Percentiles rank a stretch among this genome's conserved stretches.
These are phyloP conservation scores for Ceryle rudis DNA, from an alignment of 2,797 vertebrate genomes.

Conservation along the genomic window DNA sequence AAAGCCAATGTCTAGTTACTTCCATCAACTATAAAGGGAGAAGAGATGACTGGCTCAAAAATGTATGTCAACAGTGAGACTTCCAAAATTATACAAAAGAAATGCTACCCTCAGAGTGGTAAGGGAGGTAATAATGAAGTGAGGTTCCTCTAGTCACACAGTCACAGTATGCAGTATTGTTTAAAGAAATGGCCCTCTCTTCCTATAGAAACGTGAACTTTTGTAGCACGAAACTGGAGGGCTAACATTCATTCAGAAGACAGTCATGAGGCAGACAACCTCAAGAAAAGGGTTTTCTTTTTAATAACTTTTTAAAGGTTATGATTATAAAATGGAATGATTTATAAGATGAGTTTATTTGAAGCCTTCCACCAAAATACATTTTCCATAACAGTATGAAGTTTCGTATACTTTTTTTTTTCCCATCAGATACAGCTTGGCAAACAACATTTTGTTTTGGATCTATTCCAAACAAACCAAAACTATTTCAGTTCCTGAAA, in stretches of 20 bases:
- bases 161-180: not conserved
- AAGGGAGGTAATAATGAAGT: not conserved
- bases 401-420: not conserved
- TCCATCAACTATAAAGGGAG: not conserved
- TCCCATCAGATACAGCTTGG: not conserved
- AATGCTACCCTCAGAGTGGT: not conserved
- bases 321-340: not conserved
- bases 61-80: not conserved
- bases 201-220: not conserved
- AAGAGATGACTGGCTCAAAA: not conserved
- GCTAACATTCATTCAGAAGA: not conserved
- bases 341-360: not conserved
- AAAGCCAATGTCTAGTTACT: not conserved
- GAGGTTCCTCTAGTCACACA: not conserved
- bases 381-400: not conserved
- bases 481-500: not conserved
- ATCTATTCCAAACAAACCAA: not conserved
- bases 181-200: not conserved
- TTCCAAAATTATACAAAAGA: not conserved
- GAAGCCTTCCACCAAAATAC: not conserved
- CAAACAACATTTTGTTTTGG: not conserved
- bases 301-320: not conserved
- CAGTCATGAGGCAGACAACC: not conserved
- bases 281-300: not conserved
- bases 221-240: not conserved